These are phyloP conservation scores for Geotrupes spiniger DNA, from an alignment of 2,888 invertebrate genomes.

Conservation along the genomic window DNA sequence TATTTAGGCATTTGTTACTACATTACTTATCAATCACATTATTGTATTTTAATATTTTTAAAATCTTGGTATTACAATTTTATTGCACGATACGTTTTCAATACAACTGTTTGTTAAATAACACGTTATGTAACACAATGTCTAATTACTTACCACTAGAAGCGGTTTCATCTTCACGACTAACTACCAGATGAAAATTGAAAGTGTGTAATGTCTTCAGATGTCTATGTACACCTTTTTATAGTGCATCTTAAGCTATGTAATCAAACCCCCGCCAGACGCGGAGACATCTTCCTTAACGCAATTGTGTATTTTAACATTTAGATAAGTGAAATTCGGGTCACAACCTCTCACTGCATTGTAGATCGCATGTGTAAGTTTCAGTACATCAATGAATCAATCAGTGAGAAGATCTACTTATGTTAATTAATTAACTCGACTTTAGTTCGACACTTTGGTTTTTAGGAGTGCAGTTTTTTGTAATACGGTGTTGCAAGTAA, in stretches of 20 bases:
- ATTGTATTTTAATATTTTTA: too few relatives aligned
- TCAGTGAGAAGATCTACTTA: slow-evolving; percentile 10
- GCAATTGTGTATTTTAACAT: slow-evolving; percentile 38
- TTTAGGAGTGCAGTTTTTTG: not conserved
- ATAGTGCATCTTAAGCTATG: slow-evolving; percentile 36
- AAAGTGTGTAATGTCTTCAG: slow-evolving; percentile 34
- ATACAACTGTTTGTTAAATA: too few relatives aligned
- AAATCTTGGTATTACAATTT: too few relatives aligned
- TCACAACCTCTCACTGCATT: slow-evolving; percentile 43
- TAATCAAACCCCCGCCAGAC: slow-evolving; percentile 39
- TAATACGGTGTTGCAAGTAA: not conserved
- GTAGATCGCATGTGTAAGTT: slow-evolving; percentile 6
- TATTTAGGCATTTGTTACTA: too few relatives aligned
- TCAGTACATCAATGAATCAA: slow-evolving; percentile 4
- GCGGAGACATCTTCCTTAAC: slow-evolving; percentile 39
- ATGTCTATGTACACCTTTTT: slow-evolving; percentile 37
- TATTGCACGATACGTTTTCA: too few relatives aligned
- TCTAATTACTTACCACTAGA: slow-evolving; percentile 40
- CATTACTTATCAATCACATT: too few relatives aligned
- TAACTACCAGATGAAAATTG: slow-evolving; percentile 28
- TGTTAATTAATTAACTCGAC: too few relatives aligned
- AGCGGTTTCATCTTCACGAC: slow-evolving; percentile 41
- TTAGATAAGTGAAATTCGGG: slow-evolving; percentile 48
- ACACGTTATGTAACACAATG: too few relatives aligned
- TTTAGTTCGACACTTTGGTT: not conserved